phyloP scores from a whole-genome alignment of 2,888 invertebrate species.

The Luffia ferchaultella region DNA sequence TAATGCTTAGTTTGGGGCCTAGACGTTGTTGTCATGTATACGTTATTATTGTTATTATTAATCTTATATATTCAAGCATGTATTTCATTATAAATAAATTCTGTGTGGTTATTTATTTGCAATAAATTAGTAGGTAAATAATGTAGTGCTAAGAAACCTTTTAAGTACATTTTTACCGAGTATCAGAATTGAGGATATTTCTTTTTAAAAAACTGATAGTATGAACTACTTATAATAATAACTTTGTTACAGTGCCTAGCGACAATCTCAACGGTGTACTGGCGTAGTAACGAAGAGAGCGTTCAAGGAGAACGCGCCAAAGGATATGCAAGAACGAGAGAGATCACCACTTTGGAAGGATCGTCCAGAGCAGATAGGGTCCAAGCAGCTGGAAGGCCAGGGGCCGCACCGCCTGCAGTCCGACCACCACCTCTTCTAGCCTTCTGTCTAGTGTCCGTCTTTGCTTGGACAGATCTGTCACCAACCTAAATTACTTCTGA shows the following conservation, averaged over 20 bases:
- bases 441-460: constrained; percentile 14
- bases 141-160: too few relatives aligned
- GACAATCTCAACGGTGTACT: constrained; percentile 86
- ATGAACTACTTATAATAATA: background rate
- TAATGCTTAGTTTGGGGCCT: too few relatives aligned
- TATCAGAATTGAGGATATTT: too few relatives aligned
- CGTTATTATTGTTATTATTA: too few relatives aligned
- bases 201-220: too few relatives aligned
- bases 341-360: constrained; percentile 68
- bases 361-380: constrained; percentile 77
- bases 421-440: constrained; percentile 19
- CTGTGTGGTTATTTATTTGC: too few relatives aligned
- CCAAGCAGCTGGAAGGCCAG: constrained; percentile 67
- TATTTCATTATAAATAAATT: too few relatives aligned
- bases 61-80: too few relatives aligned
- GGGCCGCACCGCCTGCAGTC: constrained; percentile 23
- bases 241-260: constrained; percentile 74
- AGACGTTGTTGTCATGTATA: too few relatives aligned
- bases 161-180: too few relatives aligned
- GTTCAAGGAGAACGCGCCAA: constrained; percentile 80
- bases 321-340: constrained; percentile 81
- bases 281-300: constrained; percentile 88
- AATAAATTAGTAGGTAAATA: too few relatives aligned
- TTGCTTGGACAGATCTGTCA: constrained; percentile 4
- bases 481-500: constrained; percentile 4